These are phyloP conservation scores for Typhlichthys eigenmanni DNA, from an alignment of 2,797 vertebrate genomes.

Conservation along the genomic window DNA sequence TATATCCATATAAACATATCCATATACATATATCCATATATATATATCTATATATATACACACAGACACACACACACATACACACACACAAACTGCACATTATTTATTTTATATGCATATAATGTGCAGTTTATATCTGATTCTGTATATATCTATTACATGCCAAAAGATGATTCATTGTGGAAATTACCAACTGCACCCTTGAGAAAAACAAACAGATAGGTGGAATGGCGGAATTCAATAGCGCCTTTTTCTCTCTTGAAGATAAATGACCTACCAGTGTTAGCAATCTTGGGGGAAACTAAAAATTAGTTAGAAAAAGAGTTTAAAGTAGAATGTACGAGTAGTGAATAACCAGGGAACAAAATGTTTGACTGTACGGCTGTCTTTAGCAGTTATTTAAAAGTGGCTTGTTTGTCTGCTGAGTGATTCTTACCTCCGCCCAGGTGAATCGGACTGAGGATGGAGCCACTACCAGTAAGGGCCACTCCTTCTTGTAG, in stretches of 20 bases:
- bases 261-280: constrained; percentile 40
- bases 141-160: background rate
- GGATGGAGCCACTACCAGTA: constrained; percentile 91
- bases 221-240: constrained; percentile 37
- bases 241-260: constrained; percentile 22
- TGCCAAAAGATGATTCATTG: constrained; percentile 19
- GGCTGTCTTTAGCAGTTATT: constrained; percentile 13
- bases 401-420: background rate
- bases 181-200: constrained; percentile 29
- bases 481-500: constrained; percentile 93
- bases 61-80: no score
- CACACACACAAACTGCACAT: no score
- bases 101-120: no score
- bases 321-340: constrained; percentile 25
- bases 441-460: constrained; percentile 97
- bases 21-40: no score
- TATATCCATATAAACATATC: no score
- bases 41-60: no score
- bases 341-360: constrained; percentile 20
- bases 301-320: constrained; percentile 29
- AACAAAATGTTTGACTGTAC: constrained; percentile 3
- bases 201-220: constrained; percentile 33
- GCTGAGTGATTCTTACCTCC: constrained; percentile 78
- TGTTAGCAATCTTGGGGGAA: constrained; percentile 22
- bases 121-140: no score